These are phyloP conservation scores for Rhynchotus rufescens DNA, from an alignment of 2,797 vertebrate species.

Conservation along the genomic window DNA sequence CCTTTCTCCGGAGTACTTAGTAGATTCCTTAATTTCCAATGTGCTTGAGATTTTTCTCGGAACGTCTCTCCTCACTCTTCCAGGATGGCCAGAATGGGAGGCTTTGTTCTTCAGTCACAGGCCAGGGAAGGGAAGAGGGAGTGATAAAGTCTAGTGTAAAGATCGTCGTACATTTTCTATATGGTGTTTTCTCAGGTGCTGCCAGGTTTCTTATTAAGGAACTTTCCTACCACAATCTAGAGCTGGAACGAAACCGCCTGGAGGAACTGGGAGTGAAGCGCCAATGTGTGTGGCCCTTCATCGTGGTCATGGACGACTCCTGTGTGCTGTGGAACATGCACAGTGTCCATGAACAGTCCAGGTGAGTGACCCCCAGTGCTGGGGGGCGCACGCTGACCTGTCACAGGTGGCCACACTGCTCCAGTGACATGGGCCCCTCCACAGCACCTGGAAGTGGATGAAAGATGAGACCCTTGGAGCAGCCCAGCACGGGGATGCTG, in stretches of 20 bases:
- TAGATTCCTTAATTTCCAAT: background rate
- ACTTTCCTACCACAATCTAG: constrained; percentile 96
- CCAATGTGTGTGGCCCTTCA: constrained; percentile 96
- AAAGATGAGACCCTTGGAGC: background rate
- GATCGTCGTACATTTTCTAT: background rate
- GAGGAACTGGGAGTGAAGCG: constrained; percentile 93
- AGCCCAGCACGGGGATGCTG: background rate
- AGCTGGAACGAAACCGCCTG: constrained; percentile 93
- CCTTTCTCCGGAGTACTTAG: background rate
- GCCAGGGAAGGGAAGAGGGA: background rate
- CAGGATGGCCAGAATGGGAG: background rate
- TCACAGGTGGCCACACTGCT: background rate
- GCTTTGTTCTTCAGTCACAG: background rate
- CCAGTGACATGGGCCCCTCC: background rate
- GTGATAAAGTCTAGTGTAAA: background rate
- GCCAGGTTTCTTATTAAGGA: constrained; percentile 98
- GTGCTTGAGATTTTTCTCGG: background rate
- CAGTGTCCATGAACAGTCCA: constrained; percentile 79
- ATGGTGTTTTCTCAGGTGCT: constrained; percentile 83
- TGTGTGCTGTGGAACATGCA: constrained; percentile 95
- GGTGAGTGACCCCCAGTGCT: constrained; percentile 71
- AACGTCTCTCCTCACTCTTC: background rate
- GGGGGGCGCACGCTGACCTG: background rate
- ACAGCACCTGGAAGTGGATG: background rate
- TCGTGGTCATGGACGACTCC: constrained; percentile 96